A percentile compares a stretch with the other conserved stretches of the same genome.
These are phyloP conservation scores for Acestrorhynchus altus DNA, from an alignment of 2,797 vertebrate genomes.

Conservation along the genomic window DNA sequence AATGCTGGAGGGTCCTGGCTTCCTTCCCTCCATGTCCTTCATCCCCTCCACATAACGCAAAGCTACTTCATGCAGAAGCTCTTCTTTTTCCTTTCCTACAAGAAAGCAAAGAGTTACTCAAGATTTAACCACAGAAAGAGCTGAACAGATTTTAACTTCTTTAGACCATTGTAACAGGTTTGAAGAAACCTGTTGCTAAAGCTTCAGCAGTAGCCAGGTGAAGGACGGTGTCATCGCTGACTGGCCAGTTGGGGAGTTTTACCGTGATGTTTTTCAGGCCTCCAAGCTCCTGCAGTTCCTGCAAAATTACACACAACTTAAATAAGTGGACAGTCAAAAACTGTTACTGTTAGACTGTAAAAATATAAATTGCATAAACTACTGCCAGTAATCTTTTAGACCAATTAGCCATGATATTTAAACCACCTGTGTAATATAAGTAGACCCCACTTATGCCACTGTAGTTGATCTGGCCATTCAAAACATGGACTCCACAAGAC, in stretches of 20 bases:
- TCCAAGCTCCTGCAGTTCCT: constrained; percentile 82
- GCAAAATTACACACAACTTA: not conserved
- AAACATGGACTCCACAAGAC: no score
- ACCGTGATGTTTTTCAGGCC: constrained; percentile 77
- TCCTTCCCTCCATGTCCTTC: constrained; percentile 88
- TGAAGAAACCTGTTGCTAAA: constrained; percentile 80
- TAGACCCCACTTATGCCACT: no score
- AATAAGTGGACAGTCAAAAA: not conserved
- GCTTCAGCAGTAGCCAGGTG: constrained; percentile 87
- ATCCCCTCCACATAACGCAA: constrained; percentile 81
- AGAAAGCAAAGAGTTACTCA: not conserved
- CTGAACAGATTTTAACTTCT: not conserved
- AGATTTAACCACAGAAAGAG: not conserved
- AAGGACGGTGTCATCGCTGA: constrained; percentile 88
- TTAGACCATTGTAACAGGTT: not conserved
- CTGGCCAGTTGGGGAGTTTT: constrained; percentile 84
- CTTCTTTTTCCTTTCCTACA: constrained; percentile 67
- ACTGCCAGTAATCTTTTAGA: no score
- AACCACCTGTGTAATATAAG: constrained; percentile 50
- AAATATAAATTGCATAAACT: no score
- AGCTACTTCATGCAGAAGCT: constrained; percentile 75
- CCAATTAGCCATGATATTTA: no score
- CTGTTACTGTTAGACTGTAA: no score
- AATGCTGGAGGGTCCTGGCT: constrained; percentile 83
- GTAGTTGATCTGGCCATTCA: no score